Conservation (phyloP, 2,113 vertebrate genomes). For the Corythoichthys haematopterus region DNA sequence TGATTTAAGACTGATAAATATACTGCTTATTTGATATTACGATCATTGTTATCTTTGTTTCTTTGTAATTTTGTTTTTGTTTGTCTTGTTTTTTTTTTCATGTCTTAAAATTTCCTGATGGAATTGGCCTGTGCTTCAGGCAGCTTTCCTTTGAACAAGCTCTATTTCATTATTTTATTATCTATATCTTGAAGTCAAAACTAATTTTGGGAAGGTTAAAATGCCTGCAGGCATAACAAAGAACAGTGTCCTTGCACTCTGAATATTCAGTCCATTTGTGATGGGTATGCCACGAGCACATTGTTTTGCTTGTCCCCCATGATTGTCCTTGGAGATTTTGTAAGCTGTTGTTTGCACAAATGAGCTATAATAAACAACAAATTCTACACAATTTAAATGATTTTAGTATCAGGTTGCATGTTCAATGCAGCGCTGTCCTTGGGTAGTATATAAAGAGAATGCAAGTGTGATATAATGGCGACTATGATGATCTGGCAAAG, state of each 20-base stretch:
- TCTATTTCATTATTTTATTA: neutral
- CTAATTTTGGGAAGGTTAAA: slow-evolving; percentile 1
- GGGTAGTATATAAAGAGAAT: neutral
- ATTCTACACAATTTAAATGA: neutral
- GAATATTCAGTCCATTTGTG: neutral
- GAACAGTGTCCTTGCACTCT: neutral
- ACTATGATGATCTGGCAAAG: too few species aligned
- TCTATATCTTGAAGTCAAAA: slow-evolving; percentile 1
- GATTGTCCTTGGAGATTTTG: neutral
- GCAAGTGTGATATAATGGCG: too few species aligned
- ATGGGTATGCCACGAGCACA: neutral
- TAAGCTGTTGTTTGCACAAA: slow-evolving; percentile 4
- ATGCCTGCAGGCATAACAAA: slow-evolving; percentile 2
- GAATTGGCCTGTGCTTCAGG: neutral
- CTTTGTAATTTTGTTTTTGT: neutral
- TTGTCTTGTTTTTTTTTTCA: neutral
- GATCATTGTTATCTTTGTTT: neutral
- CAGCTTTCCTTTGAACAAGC: neutral
- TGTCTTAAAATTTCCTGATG: neutral
- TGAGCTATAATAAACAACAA: neutral
- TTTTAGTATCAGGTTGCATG: neutral
- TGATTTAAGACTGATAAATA: neutral
- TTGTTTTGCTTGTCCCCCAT: neutral
- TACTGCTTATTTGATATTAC: neutral
- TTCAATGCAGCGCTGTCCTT: neutral